Evolutionary conservation across 2,888 invertebrate genomes (phyloP).

Genomic region (Torymus auratus): DNA sequence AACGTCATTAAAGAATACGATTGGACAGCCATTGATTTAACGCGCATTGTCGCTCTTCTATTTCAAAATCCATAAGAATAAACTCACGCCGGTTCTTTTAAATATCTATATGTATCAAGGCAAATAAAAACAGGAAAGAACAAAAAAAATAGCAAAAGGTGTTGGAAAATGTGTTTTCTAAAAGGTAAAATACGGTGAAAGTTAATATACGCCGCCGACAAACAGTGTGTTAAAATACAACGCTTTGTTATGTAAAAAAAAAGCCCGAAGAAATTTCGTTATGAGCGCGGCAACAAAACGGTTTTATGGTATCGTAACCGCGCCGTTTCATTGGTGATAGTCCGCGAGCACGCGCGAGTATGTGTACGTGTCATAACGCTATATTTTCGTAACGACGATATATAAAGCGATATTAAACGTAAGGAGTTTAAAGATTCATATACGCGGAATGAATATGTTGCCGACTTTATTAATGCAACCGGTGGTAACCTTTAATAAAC

Average conservation of each 20-base stretch:
- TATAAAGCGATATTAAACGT: conserved; percentile 24
- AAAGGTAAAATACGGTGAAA: conserved; percentile 29
- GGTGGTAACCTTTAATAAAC: conserved; percentile 19
- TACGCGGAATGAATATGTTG: conserved; percentile 2
- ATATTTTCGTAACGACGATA: conserved; percentile 35
- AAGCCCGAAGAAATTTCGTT: conserved; percentile 38
- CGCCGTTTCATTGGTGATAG: conserved; percentile 29
- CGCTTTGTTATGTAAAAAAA: conserved; percentile 30
- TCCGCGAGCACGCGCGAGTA: not conserved
- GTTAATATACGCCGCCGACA: conserved; percentile 34
- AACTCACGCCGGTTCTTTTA: not conserved
- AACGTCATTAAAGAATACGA: too few relatives aligned
- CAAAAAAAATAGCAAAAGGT: conserved; percentile 5
- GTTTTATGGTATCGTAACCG: conserved; percentile 48
- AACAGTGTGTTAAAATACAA: conserved; percentile 19
- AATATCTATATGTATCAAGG: not conserved
- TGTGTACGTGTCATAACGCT: conserved; percentile 33
- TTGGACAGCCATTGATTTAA: too few relatives aligned
- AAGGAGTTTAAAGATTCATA: conserved; percentile 2
- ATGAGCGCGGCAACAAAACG: conserved; percentile 32
- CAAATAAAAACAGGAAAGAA: not conserved
- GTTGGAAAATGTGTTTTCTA: conserved; percentile 13
- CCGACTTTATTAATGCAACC: conserved; percentile 15
- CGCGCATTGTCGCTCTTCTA: too few relatives aligned
- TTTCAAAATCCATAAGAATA: too few relatives aligned